These are phyloP conservation scores for Magallana nippona DNA, from an alignment of 2,888 invertebrate species.

Conservation along the genomic window DNA sequence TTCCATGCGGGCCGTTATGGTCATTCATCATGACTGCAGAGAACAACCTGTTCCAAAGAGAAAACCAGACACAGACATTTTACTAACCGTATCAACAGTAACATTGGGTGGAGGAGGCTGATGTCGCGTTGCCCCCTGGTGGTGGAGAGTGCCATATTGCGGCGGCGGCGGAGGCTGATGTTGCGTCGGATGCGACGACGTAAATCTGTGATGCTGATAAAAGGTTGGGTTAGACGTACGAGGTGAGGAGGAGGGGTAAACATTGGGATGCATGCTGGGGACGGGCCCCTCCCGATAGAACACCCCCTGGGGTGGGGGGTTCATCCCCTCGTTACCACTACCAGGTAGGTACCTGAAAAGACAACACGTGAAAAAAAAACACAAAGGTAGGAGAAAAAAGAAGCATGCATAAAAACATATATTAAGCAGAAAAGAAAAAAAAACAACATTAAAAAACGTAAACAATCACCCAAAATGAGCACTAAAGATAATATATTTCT, in stretches of 20 bases:
- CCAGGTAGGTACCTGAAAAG: slow-evolving; percentile 32
- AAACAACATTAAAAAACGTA: neutral
- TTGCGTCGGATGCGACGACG: neutral
- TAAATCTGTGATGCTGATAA: slow-evolving; percentile 27
- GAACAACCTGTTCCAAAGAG: slow-evolving; percentile 41
- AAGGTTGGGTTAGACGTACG: slow-evolving; percentile 14
- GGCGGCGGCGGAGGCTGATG: neutral
- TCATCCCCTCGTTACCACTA: slow-evolving; percentile 18
- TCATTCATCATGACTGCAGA: slow-evolving; percentile 38
- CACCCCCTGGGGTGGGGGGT: neutral
- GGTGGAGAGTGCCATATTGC: slow-evolving; percentile 4
- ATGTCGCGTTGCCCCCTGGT: slow-evolving; percentile 29
- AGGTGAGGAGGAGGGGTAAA: slow-evolving; percentile 32
- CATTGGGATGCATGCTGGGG: slow-evolving; percentile 39
- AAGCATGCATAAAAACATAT: slow-evolving; percentile 26
- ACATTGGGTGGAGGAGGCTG: slow-evolving; percentile 40
- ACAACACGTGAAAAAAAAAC: slow-evolving; percentile 13
- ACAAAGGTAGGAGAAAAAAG: neutral
- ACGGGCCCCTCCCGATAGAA: slow-evolving; percentile 37
- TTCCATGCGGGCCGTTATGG: slow-evolving; percentile 41
- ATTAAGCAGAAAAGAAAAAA: slow-evolving; percentile 29
- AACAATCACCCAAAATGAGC: neutral
- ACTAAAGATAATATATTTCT: no score
- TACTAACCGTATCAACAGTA: slow-evolving; percentile 41
- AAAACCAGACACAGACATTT: slow-evolving; percentile 42